These are phyloP conservation scores for Porphyrio hochstetteri DNA, from an alignment of 2,113 vertebrate species.

Conservation along the genomic window DNA sequence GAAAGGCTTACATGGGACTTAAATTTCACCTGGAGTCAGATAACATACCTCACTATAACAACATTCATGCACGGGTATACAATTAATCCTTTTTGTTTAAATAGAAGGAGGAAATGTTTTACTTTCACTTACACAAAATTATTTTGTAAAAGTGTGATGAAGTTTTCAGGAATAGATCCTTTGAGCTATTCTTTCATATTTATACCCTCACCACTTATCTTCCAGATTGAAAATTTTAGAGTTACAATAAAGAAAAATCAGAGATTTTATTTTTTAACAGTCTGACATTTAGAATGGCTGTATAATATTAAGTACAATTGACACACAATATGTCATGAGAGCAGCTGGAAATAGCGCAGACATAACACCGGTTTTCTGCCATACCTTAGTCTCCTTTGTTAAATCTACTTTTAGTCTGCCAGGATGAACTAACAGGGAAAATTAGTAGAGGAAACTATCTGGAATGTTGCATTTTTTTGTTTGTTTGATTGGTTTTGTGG, in stretches of 20 bases:
- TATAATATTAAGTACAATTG: neutral
- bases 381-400: neutral
- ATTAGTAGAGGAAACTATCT: neutral
- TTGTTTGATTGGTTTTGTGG: too few species aligned
- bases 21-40: neutral
- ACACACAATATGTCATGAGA: neutral
- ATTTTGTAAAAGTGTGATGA: neutral
- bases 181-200: neutral
- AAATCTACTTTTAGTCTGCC: neutral
- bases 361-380: neutral
- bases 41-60: neutral
- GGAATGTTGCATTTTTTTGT: neutral
- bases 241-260: neutral
- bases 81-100: neutral
- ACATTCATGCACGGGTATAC: neutral
- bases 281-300: neutral
- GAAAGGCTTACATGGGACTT: neutral
- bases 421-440: neutral
- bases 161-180: conserved; percentile 5
- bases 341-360: neutral
- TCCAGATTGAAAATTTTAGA: neutral
- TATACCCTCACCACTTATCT: neutral
- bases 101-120: neutral
- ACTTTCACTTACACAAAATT: neutral
- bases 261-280: neutral